Percentiles rank a stretch among this genome's conserved stretches.
These are phyloP conservation scores for Cylindroiulus punctatus DNA, from an alignment of 2,888 invertebrate genomes.

Conservation along the genomic window DNA sequence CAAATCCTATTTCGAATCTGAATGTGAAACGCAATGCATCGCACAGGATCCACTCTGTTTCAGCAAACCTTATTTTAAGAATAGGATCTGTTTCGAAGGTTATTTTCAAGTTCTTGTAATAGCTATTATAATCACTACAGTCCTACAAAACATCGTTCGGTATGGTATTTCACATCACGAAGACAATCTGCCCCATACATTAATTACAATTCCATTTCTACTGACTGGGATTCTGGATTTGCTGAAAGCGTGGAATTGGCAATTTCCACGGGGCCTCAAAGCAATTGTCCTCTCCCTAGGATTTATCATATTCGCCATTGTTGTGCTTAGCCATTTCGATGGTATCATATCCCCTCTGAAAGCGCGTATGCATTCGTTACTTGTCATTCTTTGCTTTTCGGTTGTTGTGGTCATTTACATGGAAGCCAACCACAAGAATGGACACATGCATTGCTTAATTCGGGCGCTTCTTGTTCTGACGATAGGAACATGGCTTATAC, in stretches of 20 bases:
- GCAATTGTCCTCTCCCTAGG: background rate
- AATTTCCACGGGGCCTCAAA: background rate
- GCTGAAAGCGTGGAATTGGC: background rate
- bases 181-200: background rate
- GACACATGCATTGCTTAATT: background rate
- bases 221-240: background rate
- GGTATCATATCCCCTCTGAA: background rate
- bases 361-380: background rate
- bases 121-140: background rate
- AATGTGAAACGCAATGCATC: background rate
- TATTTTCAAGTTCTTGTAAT: background rate
- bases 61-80: background rate
- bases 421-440: background rate
- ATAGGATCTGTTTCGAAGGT: background rate
- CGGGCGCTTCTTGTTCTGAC: background rate
- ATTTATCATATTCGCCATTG: background rate
- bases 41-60: background rate
- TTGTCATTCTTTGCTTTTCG: background rate
- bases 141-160: background rate
- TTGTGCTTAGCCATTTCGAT: background rate
- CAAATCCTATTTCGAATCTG: too few species aligned
- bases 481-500: background rate
- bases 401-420: background rate
- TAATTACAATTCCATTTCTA: background rate
- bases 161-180: background rate